Base-by-base conservation (phyloP, 2,888 invertebrate genomes). In the Pandemis corylana region DNA sequence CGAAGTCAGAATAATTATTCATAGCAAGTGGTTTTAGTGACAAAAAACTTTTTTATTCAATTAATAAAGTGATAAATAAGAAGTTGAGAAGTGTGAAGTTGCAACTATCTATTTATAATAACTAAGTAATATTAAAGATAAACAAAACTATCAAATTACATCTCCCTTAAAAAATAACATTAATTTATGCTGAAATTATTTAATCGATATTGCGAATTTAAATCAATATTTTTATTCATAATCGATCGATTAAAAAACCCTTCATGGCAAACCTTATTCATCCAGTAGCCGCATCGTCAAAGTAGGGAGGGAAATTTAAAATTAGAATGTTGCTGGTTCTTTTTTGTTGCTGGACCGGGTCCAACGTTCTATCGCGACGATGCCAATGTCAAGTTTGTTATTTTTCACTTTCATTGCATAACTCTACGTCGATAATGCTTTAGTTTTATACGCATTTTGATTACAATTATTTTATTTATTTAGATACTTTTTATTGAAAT, bases 361-460 rank as follows among this genome's bases (percentile, higher is more conserved):
- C 91, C 91, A 91, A 91, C 77, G 77, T 78, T 77, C 78, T 79
- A 78, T 78, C 80, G 78, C 82, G 80, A 78, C 81, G 82, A 82
- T 83, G 86, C 87, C 89, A 90, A 89, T 89, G 89, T 90, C 90
- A 90, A 89, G 88, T 87, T 89, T 89, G 84, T 88, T 86, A 83
- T 87, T 89, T 82, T 90, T 87, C 83, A 85, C 85, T 89, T 88
- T 89, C 84, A 79, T 86, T 88, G 83, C 84, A 84, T 86, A 85
- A 83, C 79, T 77, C 64, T 76, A 61, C 49, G 61, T 51, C 59
- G 69, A 69, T 74, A 56, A 64, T 51, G 49, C 65, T 61, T 65
- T 53, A 42, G 41, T 65, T 69, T 61, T 68, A 68, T 65, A 59
- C 41, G 64, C 41, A 41, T 41, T 69, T 56, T 64, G 20, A 64